Evolutionary conservation across 1,140 invertebrate genomes (phyloP), one percentile per base, ranked within the genome.

Genomic region (Drosophila ercepeae): DNA sequence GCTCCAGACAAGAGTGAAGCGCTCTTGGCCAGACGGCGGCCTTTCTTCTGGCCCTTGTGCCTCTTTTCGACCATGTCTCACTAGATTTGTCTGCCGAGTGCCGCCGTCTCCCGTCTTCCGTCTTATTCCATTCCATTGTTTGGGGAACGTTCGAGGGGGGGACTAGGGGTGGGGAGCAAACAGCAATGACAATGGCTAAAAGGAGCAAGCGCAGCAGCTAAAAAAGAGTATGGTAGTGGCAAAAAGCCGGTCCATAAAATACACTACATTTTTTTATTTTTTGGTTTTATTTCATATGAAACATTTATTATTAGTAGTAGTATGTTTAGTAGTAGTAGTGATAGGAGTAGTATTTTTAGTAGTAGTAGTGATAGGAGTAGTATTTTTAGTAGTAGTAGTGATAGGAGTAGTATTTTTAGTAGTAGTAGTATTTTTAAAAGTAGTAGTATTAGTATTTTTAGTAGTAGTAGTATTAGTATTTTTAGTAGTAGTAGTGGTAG

Each of bases 11-110:
- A 58, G 44, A 65, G 27, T 42, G 42, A 46, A 60, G 19, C 48
- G 13, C 51, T 53, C 63, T 59, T 70, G 65, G 46, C 63, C 63
- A 67, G 63, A 67, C 60, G 48, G 36, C 63, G 63, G 63, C 61
- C 46, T 67, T 67, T 67, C 39, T 53, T 67, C 63, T 67, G 27
- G 36, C 19, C 36, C 36, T 9, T 41, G 32, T 18, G 11, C n/a
- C 19, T 21, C 13, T n/a, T 42, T 32, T 41, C 55, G 39, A 45
- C 61, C 27, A 51, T 52, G 41, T 55, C 73, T 55, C 73, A 53
- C 54, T 75, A 53, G 36, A 41, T 70, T 60, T 48, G 52, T 68
- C 69, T 78, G 64, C 55, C 41, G 77, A 82, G 78, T 77, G 69
- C 67, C 50, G 67, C 53, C 51, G 70, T 41, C 39, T 16, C 39